phyloP scores from a whole-genome alignment of 2,888 invertebrate genomes.

The Unio pictorum region DNA sequence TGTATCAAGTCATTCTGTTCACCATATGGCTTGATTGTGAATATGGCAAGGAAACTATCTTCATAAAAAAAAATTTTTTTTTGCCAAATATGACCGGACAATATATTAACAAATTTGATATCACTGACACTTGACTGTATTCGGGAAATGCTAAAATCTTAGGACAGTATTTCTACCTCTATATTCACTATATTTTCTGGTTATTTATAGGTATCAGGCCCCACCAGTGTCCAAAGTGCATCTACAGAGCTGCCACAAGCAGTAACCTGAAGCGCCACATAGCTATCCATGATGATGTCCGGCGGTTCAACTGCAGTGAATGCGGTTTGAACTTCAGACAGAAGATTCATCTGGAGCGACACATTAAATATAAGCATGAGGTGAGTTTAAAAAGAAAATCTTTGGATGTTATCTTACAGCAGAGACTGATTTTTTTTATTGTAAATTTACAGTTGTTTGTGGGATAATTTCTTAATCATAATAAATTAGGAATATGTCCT shows the following conservation, averaged over 20 bases:
- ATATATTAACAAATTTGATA: no score
- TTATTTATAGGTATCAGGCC: conserved; percentile 47
- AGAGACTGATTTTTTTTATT: neutral
- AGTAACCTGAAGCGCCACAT: conserved; percentile 68
- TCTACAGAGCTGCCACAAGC: conserved; percentile 62
- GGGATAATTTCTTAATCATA: no score
- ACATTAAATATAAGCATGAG: conserved; percentile 67
- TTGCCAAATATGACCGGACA: no score
- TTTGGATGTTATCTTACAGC: neutral
- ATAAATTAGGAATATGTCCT: no score
- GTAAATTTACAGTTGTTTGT: neutral
- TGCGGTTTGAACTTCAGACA: conserved; percentile 63
- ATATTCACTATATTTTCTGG: no score
- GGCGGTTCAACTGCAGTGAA: conserved; percentile 53
- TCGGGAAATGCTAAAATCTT: no score
- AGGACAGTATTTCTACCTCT: no score
- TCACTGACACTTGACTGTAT: no score
- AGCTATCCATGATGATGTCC: conserved; percentile 60
- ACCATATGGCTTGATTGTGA: no score
- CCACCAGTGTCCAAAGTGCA: conserved; percentile 56
- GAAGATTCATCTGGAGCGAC: conserved; percentile 68
- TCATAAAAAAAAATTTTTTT: no score
- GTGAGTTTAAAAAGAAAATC: conserved; percentile 25
- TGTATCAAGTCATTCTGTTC: no score
- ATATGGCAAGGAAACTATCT: no score